phyloP scores from a whole-genome alignment of 2,113 vertebrate species.

The Oplegnathus fasciatus region DNA sequence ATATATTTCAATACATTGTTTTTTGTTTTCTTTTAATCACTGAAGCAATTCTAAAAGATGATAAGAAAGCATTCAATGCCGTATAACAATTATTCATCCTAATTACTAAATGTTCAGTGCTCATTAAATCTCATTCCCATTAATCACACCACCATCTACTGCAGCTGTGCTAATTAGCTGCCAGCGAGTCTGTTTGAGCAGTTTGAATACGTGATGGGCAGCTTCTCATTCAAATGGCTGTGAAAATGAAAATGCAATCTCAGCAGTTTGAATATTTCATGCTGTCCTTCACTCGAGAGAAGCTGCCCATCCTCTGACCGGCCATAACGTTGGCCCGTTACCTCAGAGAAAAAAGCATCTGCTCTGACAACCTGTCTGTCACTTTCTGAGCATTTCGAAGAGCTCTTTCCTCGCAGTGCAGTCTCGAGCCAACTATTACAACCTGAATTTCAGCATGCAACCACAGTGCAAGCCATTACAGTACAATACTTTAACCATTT shows the following conservation, averaged over 20 bases:
- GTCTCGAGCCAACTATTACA: neutral
- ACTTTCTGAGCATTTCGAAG: slow-evolving; percentile 1
- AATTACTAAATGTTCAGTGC: slow-evolving; percentile 7
- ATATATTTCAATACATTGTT: neutral
- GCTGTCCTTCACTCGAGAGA: slow-evolving; percentile 65
- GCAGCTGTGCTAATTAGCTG: slow-evolving; percentile 53
- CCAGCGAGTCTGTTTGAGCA: slow-evolving; percentile 7
- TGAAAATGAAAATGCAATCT: slow-evolving; percentile 45
- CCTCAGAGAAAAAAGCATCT: slow-evolving; percentile 46
- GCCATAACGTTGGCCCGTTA: slow-evolving; percentile 32
- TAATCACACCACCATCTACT: slow-evolving; percentile 40
- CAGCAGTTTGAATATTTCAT: slow-evolving; percentile 78
- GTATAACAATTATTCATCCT: slow-evolving; percentile 15
- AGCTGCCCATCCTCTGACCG: slow-evolving; percentile 52
- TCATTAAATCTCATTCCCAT: slow-evolving; percentile 53
- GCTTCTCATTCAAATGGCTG: slow-evolving; percentile 37
- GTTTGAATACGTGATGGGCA: slow-evolving; percentile 12
- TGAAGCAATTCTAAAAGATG: neutral
- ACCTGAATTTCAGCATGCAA: neutral
- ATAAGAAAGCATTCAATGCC: neutral
- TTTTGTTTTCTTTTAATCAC: slow-evolving; percentile 18
- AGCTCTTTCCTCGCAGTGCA: neutral
- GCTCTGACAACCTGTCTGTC: slow-evolving; percentile 65
- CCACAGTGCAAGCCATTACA: neutral
- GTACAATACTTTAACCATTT: neutral